Conservation (phyloP, 2,113 vertebrate species). For the Noctilio leporinus region DNA sequence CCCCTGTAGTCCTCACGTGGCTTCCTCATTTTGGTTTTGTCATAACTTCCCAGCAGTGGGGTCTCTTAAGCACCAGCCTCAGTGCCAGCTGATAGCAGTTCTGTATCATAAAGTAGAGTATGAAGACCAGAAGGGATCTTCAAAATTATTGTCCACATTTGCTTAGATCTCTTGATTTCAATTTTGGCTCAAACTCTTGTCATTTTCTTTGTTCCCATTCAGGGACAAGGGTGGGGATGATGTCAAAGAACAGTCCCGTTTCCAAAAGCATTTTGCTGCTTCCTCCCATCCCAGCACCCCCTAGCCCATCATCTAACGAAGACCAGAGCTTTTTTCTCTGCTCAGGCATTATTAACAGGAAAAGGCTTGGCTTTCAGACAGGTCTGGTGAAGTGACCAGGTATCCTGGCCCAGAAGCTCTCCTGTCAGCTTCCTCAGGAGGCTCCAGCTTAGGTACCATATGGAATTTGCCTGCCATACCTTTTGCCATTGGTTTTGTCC, state of each 20-base stretch:
- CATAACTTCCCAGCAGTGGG: background rate
- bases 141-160: background rate
- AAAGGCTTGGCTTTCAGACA: conserved; percentile 34
- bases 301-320: background rate
- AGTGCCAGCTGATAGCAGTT: background rate
- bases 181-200: background rate
- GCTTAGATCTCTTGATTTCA: background rate
- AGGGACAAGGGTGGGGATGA: background rate
- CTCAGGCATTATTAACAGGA: background rate
- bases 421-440: background rate
- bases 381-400: conserved; percentile 33
- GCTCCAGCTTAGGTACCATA: background rate
- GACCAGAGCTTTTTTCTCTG: conserved; percentile 17
- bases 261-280: background rate
- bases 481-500: conserved; percentile 27
- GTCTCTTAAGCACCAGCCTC: background rate
- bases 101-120: background rate
- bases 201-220: background rate
- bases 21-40: background rate
- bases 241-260: background rate
- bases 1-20: background rate
- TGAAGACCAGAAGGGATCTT: background rate
- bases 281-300: background rate
- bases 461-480: background rate
- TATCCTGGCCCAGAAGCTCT: background rate